phyloP scores from a whole-genome alignment of 2,888 invertebrate species.

The Perdita meconis region DNA sequence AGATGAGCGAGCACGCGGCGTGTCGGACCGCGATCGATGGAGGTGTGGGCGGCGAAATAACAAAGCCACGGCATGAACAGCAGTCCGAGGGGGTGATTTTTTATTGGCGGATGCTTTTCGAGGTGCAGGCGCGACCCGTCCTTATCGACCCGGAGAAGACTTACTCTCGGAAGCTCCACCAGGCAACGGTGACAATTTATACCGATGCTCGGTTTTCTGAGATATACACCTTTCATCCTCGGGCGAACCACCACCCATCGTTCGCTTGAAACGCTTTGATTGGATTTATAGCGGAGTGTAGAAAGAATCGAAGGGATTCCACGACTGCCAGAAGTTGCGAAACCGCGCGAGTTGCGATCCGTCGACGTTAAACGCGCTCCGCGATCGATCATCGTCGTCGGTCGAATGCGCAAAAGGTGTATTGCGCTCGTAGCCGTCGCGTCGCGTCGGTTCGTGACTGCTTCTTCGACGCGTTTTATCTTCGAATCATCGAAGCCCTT shows the following conservation, averaged over 20 bases:
- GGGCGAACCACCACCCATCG: not conserved
- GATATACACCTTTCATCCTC: not conserved
- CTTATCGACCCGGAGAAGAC: constrained; percentile 62
- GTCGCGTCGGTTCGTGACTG: constrained; percentile 36
- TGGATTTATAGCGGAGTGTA: constrained; percentile 1
- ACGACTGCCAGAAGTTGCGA: constrained; percentile 11
- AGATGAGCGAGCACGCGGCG: constrained; percentile 58
- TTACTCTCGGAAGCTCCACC: constrained; percentile 42
- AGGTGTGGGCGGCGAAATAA: constrained; percentile 67
- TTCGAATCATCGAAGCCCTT: constrained; percentile 52
- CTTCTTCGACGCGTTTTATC: constrained; percentile 53
- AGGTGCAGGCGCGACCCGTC: constrained; percentile 60
- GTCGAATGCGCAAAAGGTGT: constrained; percentile 36
- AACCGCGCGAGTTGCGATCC: constrained; percentile 23
- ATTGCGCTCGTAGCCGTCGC: constrained; percentile 27
- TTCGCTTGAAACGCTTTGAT: not conserved
- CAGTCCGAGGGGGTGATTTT: constrained; percentile 58
- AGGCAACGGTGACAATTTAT: constrained; percentile 30
- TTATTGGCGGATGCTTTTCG: constrained; percentile 63
- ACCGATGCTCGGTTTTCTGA: not conserved
- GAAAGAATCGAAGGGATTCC: constrained; percentile 16
- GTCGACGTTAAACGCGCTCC: constrained; percentile 34
- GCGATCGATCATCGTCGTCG: constrained; percentile 60
- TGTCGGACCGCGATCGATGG: constrained; percentile 62
- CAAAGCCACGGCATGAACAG: constrained; percentile 65